These are phyloP conservation scores for Phoenicopterus ruber DNA, from an alignment of 2,113 vertebrate genomes.

Conservation along the genomic window DNA sequence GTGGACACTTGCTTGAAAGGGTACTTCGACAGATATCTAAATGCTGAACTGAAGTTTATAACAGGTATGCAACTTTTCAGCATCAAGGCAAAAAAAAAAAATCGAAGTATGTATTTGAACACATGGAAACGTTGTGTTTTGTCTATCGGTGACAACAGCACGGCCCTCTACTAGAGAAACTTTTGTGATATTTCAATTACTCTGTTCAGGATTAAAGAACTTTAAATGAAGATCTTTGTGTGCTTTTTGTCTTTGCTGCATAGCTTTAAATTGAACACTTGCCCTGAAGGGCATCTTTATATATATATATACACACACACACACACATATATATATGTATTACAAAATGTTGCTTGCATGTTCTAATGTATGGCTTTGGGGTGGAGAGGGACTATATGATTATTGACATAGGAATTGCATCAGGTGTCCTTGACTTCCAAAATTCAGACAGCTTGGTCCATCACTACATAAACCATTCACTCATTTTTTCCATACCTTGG, in stretches of 20 bases:
- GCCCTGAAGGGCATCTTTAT: background rate
- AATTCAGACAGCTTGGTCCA: background rate
- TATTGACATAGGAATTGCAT: background rate
- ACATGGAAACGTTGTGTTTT: background rate
- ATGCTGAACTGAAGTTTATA: background rate
- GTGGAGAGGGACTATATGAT: background rate
- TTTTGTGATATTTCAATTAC: background rate
- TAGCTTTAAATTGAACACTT: background rate
- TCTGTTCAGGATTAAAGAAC: background rate
- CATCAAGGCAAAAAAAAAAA: background rate
- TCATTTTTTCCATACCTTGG: background rate
- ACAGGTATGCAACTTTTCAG: background rate
- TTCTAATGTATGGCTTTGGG: background rate
- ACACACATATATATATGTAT: too few relatives aligned
- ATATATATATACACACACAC: too few relatives aligned
- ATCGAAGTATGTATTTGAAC: background rate
- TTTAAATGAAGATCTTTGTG: background rate
- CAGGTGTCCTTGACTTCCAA: background rate
- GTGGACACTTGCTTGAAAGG: background rate
- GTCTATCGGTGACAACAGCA: background rate
- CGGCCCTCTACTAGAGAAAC: background rate
- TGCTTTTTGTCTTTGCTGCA: background rate
- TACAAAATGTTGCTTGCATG: background rate
- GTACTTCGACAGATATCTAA: background rate
- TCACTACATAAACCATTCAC: background rate